Base-by-base conservation (phyloP, 2,888 invertebrate species). In the Lasioglossum figueresi region DNA sequence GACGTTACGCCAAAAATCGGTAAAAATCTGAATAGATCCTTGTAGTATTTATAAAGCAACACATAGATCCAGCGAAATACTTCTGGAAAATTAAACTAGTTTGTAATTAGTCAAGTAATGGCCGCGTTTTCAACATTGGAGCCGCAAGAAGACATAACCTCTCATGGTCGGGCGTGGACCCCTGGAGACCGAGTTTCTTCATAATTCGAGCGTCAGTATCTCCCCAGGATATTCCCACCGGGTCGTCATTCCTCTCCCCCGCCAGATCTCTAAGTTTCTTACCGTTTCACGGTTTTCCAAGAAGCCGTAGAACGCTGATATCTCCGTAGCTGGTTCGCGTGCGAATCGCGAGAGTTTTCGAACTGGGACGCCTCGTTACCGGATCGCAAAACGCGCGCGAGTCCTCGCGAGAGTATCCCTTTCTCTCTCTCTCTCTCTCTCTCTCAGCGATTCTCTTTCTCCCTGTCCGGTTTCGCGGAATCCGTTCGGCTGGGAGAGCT, bases 351-450 rank as follows among this genome's bases (percentile, higher is more conserved):
- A 84, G 77, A 85, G 72, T 87, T 85, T 79, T 90, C 88, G 71
- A 90, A 90, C 81, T 86, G 83, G 87, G 87, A 90, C 88, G 88
- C 80, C 86, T 87, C 80, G 88, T 90, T 86, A 87, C 80, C 81
- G 70, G 71, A 78, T 84, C 79, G 82, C 78, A 66, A 75, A 88
- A 85, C 81, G 80, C 82, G 79, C 56, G 76, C 48, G 77, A 79
- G 59, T 87, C 74, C 75, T 76, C 73, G 81, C 80, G 66, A 74
- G 80, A 82, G 52, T 68, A 75, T 66, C 16, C 8, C 63, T 48
- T 8, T 23, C 23, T 52, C 6, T 48, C 48, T 23, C 48, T 23
- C 19, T 52, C 52, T 52, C n/a, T 6, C 48, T 19, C 16, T 48
- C 52, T 52, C 23, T 52, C 23, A 3, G 8, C 19, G 71, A 68